A percentile compares a stretch with the other conserved stretches of the same genome.
These are phyloP conservation scores for Rhopalosiphum padi DNA, from an alignment of 1,140 invertebrate species.

Conservation along the genomic window DNA sequence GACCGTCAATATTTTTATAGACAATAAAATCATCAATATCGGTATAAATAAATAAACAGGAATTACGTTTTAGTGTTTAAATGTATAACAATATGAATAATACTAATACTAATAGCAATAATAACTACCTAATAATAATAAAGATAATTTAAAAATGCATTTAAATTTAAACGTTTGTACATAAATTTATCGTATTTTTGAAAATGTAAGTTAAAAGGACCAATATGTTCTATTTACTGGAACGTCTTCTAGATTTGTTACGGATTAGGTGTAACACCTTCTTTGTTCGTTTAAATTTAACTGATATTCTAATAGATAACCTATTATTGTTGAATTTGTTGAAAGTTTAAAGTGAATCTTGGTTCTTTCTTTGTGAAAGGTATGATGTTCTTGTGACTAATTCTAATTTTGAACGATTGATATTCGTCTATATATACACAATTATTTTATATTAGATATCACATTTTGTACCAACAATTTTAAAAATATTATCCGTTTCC, in stretches of 20 bases:
- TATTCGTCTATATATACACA: too few species aligned
- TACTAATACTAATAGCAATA: background rate
- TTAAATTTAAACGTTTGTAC: background rate
- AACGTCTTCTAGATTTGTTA: background rate
- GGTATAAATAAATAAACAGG: background rate
- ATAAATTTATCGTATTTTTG: background rate
- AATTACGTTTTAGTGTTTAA: background rate
- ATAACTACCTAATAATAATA: background rate
- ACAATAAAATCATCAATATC: background rate
- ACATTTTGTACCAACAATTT: background rate
- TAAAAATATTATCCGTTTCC: too few species aligned
- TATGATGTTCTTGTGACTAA: background rate
- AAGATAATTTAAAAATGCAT: background rate
- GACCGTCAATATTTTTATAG: background rate
- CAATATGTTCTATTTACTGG: background rate
- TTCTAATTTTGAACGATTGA: background rate
- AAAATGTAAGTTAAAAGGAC: background rate
- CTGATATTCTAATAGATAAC: background rate
- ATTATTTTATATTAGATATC: background rate
- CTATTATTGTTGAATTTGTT: background rate
- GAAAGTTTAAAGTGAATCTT: background rate
- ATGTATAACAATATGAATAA: background rate
- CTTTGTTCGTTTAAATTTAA: background rate
- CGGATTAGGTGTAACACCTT: background rate
- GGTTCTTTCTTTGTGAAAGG: background rate